These are phyloP conservation scores for Ammospiza caudacuta DNA, from an alignment of 2,113 vertebrate genomes.

Conservation along the genomic window DNA sequence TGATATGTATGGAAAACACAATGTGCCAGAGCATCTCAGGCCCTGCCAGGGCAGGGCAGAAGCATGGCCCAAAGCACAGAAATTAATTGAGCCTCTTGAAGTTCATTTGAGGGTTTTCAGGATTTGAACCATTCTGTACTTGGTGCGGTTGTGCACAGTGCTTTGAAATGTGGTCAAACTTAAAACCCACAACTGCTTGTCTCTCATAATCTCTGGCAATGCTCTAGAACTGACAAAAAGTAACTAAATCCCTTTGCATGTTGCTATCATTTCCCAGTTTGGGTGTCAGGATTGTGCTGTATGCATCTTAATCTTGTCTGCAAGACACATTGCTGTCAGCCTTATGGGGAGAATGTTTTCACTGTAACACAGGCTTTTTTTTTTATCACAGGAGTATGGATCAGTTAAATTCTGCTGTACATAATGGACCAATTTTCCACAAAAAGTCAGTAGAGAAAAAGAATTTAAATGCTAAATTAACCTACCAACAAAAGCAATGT, in stretches of 20 bases:
- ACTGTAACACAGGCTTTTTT: neutral
- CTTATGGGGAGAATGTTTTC: neutral
- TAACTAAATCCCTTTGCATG: neutral
- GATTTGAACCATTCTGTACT: neutral
- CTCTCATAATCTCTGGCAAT: neutral
- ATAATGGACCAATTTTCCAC: neutral
- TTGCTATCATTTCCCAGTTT: neutral
- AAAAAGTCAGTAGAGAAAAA: neutral
- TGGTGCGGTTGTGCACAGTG: neutral
- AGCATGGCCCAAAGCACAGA: neutral
- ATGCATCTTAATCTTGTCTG: neutral
- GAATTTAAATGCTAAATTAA: conserved; percentile 48
- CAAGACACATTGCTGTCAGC: neutral
- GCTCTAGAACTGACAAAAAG: neutral
- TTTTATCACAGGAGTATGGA: neutral
- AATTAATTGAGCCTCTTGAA: neutral
- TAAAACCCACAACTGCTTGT: neutral
- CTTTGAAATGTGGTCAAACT: neutral
- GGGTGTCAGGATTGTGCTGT: neutral
- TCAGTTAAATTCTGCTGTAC: neutral
- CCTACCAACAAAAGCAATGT: neutral
- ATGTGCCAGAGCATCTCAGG: neutral
- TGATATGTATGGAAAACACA: neutral
- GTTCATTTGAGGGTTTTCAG: neutral
- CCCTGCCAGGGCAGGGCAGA: neutral